Conservation (phyloP, 2,113 vertebrate genomes). For the Pristiophorus japonicus region DNA sequence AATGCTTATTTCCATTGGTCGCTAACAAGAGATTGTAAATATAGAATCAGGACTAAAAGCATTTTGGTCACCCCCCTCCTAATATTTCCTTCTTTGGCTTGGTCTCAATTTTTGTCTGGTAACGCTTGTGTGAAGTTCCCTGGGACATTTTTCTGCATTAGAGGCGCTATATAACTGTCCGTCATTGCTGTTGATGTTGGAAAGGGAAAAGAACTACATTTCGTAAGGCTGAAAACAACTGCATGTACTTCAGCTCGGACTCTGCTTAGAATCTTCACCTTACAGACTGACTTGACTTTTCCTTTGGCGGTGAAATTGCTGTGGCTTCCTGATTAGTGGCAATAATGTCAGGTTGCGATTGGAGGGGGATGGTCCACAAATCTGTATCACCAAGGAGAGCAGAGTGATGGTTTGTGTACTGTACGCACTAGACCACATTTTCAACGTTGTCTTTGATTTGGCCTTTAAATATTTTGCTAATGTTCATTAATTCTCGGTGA, state of each 20-base stretch:
- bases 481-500: too few relatives aligned
- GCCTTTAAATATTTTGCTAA: too few relatives aligned
- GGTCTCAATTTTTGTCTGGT: not conserved
- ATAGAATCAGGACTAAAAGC: not conserved
- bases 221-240: not conserved
- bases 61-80: not conserved
- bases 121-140: not conserved
- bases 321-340: too few relatives aligned
- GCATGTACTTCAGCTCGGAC: not conserved
- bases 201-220: not conserved
- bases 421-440: too few relatives aligned
- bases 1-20: not conserved
- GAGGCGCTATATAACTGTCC: not conserved
- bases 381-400: too few relatives aligned
- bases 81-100: not conserved
- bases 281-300: too few relatives aligned
- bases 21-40: not conserved
- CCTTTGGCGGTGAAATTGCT: too few relatives aligned
- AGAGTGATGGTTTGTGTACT: too few relatives aligned
- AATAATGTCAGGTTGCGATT: too few relatives aligned
- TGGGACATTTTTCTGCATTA: not conserved
- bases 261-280: not conserved
- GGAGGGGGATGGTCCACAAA: too few relatives aligned
- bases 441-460: too few relatives aligned
- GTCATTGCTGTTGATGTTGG: not conserved